phyloP scores from a whole-genome alignment of 2,888 invertebrate species.

The Metellina segmentata region DNA sequence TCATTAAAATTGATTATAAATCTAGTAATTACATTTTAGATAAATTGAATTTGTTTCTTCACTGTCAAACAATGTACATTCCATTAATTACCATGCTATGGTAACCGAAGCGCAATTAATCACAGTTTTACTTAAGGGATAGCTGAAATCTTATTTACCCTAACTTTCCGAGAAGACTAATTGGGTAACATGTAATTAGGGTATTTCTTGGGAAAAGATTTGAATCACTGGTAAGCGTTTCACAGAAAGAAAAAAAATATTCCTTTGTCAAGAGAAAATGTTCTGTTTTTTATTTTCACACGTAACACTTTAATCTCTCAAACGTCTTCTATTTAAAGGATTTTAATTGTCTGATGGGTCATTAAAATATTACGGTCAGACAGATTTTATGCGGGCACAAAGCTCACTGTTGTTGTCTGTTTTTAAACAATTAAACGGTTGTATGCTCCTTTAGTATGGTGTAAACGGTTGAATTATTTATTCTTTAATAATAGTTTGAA shows the following conservation, averaged over 20 bases:
- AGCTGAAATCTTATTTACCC: neutral
- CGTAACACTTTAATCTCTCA: neutral
- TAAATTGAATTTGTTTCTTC: neutral
- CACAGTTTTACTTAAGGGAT: neutral
- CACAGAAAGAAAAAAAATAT: neutral
- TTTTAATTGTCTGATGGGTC: slow-evolving; percentile 14
- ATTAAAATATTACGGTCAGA: slow-evolving; percentile 21
- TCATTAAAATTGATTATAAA: neutral
- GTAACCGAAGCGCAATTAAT: neutral
- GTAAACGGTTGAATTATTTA: neutral
- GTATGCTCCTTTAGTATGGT: neutral
- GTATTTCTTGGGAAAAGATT: neutral
- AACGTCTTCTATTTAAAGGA: slow-evolving; percentile 13
- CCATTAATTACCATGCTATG: neutral
- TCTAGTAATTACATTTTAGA: neutral
- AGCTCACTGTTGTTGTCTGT: neutral
- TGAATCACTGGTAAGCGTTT: neutral
- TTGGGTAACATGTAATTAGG: slow-evolving; percentile 12
- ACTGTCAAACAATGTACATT: neutral
- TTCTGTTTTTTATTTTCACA: neutral
- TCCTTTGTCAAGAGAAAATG: neutral
- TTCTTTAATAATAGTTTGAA: neutral
- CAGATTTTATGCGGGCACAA: neutral
- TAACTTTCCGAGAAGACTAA: slow-evolving; percentile 2
- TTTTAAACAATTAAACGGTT: neutral